Percentiles rank a stretch among this genome's conserved stretches.
These are phyloP conservation scores for Ericerus pela DNA, from an alignment of 1,140 invertebrate genomes.

Conservation along the genomic window DNA sequence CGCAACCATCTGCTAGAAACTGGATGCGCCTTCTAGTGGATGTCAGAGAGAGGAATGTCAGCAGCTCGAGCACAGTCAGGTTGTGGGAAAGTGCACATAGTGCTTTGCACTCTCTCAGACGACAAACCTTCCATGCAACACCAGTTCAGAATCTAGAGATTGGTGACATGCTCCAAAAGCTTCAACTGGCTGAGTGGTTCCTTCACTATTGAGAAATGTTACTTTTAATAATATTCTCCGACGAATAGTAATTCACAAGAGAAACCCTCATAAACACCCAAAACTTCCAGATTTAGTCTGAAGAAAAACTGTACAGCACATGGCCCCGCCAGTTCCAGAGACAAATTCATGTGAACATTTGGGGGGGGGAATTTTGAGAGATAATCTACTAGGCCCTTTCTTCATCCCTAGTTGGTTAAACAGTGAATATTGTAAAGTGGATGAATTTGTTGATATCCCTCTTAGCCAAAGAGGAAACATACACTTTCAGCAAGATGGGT, in stretches of 20 bases:
- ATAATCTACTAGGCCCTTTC: constrained; percentile 26
- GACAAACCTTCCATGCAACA: too few relatives aligned
- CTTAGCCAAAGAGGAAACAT: background rate
- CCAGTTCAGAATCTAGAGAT: too few relatives aligned
- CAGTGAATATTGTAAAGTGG: constrained; percentile 21
- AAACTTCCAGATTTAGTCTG: background rate
- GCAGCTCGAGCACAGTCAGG: too few relatives aligned
- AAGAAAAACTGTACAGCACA: background rate
- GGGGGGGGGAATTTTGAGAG: background rate
- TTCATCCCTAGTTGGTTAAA: constrained; percentile 24
- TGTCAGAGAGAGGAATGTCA: too few relatives aligned
- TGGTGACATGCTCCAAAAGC: too few relatives aligned
- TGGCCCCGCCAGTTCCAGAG: background rate
- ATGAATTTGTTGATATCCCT: constrained; percentile 1
- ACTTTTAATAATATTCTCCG: background rate
- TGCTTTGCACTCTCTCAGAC: too few relatives aligned
- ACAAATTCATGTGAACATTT: background rate
- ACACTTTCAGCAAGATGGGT: constrained; percentile 31
- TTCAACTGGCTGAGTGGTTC: too few relatives aligned
- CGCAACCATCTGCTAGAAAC: too few relatives aligned
- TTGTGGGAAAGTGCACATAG: too few relatives aligned
- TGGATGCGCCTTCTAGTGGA: too few relatives aligned
- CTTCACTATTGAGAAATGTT: background rate
- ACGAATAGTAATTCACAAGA: background rate
- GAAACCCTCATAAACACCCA: background rate